Evolutionary conservation across 2,888 invertebrate genomes (phyloP), one percentile per base, ranked within the genome.

Genomic region (Dugesia japonica): DNA sequence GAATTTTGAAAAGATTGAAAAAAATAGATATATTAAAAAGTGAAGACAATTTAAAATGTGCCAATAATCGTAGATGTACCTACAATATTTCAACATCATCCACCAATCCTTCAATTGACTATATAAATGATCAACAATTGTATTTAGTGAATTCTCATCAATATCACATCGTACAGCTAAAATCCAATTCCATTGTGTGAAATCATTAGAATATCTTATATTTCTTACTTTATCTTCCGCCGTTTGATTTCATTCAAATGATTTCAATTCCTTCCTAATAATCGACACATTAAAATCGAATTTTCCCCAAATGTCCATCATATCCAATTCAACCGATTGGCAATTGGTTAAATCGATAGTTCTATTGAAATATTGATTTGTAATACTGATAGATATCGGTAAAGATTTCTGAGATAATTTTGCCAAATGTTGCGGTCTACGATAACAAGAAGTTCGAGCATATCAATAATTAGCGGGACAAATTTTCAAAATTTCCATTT

Each of bases 241-340:
- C 20, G 20, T 76, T 31, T 74, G 75, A 73, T 82, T 83, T 94
- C 94, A 94, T 86, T 93, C 92, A 38, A 94, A 87, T 82, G 89
- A 89, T 85, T 92, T 92, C 33, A 95, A 86, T 83, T 92, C 90
- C 83, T 89, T 89, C 84, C 93, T 93, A 27, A 92, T 90, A 79
- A 90, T 88, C 0, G 91, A 91, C 84, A 92, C 92, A 82, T 92
- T 90, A 91, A 92, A 93, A 0, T 92, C 92, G 83, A 94, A 90
- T 33, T 89, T 88, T 28, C 92, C 88, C 74, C 93, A 91, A 73
- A 93, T 88, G 82, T 92, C 91, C 76, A 94, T 89, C 0, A 93
- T 89, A 79, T 90, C 89, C 84, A 95, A 72, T 77, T 82, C 80
- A 20, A 78, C 77, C 76, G 72, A 13, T 23, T 26, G 72, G 23